phyloP scores from a whole-genome alignment of 1,140 invertebrate species.

The Brachionus sp. region DNA sequence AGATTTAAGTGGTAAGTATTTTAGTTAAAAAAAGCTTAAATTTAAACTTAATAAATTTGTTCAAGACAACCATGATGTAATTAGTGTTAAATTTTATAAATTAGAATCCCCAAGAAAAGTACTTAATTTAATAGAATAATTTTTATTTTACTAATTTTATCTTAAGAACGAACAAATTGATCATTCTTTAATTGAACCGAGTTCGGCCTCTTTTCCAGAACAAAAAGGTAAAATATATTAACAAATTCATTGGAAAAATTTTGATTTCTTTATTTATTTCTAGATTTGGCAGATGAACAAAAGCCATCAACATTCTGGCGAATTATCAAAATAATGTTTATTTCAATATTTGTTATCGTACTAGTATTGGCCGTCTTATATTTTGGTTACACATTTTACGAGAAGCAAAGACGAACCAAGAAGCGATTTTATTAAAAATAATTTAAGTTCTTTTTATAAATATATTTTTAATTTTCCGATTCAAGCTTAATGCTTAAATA shows the following conservation, averaged over 20 bases:
- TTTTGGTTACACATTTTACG: slow-evolving; percentile 17
- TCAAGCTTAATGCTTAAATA: not conserved
- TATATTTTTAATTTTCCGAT: not conserved
- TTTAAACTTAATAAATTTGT: not conserved
- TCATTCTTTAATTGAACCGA: slow-evolving; percentile 29
- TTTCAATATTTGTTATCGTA: not conserved
- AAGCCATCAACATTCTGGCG: slow-evolving; percentile 7
- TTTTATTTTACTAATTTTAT: not conserved
- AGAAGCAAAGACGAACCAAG: slow-evolving; percentile 30
- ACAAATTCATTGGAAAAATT: too few relatives aligned
- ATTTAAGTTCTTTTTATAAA: not conserved
- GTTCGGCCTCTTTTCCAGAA: not conserved
- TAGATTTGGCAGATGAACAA: not conserved
- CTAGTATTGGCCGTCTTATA: slow-evolving; percentile 6
- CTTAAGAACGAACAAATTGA: not conserved
- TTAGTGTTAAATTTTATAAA: slow-evolving; percentile 84
- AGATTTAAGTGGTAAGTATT: slow-evolving; percentile 67
- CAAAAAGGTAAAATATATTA: slow-evolving; percentile 13
- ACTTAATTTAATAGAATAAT: not conserved
- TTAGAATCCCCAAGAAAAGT: slow-evolving; percentile 63
- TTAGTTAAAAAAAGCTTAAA: not conserved
- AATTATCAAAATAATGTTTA: slow-evolving; percentile 30
- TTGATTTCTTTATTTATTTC: not conserved
- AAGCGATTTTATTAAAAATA: slow-evolving; percentile 40
- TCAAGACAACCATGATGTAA: slow-evolving; percentile 87